Evolutionary conservation across 2,113 vertebrate species (phyloP), one percentile per base, ranked within the genome.

Genomic region (Falcunculus frontatus): DNA sequence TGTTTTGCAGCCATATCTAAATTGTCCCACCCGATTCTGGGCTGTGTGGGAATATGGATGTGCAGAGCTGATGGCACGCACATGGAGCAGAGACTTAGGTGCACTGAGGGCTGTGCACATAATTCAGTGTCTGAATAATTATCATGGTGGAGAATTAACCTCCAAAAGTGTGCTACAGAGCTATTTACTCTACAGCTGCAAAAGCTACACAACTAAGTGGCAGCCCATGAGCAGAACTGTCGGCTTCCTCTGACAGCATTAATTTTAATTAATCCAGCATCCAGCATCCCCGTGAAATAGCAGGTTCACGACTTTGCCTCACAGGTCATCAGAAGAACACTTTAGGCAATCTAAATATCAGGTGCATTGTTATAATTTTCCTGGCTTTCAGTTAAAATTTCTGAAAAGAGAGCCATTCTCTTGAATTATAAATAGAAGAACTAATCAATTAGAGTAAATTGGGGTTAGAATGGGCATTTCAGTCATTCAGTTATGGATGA

Each of bases 401-500:
- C 47, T 84, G 57, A 72, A 91, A 80, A 39, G 30, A 39, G 78
- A 64, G 65, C 25, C 16, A 50, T 95, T 94, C 94, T 82, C 67
- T 64, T 15, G 11, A 90, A 84, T 76, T 91, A 57, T 2, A 79
- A 84, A 42, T 8, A 67, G 72, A 57, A 77, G 46, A 64, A 33
- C 32, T 39, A 68, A 74, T 87, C n/a, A 89, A n/a, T 97, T 74
- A 37, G 23, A 94, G 69, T 32, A 90, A 96, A 91, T 11, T 87
- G 37, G 83, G 88, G 79, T 87, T 84, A 68, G 73, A 80, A 65
- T 62, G 83, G 83, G 52, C 76, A 87, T 93, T 94, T 90, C 76
- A 90, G 74, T 60, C 62, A 53, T 50, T 76, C 65, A 50, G 35
- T 39, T 85, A 41, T 3, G 1, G 76, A 15, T 57, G 57, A 53